Evolutionary conservation across 2,113 vertebrate species (phyloP), one percentile per base, ranked within the genome.

Genomic region (Mesocricetus auratus): DNA sequence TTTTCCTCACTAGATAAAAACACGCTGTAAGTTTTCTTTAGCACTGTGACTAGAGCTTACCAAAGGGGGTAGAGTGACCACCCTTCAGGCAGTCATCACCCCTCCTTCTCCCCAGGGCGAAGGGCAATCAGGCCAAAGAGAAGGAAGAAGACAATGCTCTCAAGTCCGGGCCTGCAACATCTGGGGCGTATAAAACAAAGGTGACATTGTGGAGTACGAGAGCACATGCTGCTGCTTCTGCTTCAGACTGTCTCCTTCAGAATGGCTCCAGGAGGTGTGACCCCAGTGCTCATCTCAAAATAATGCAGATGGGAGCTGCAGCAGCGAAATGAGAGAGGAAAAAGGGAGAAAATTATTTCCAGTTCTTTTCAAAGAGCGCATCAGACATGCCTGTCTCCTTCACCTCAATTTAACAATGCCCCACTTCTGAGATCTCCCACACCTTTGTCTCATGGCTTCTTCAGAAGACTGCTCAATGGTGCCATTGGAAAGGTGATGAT

Each of bases 1-100:
- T 97, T 97, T 96, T 97, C 83, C 92, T 85, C 19, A 5, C 42
- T 60, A 90, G 95, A 90, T 86, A 91, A 96, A 97, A 97, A 95
- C 92, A 95, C 92, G 89, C 79, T 93, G 60, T 90, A 96, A 95
- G 92, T 97, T 97, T 96, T 96, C 97, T 94, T 92, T 86, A 96
- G 94, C 96, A 94, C 93, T 97, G 96, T 89, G 92, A 13, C 83
- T 89, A 82, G 60, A 91, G 83, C 93, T 97, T 96, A 93, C 97
- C 96, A 97, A 97, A 97, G 86, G 78, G 58, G 87, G 92, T 71
- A 50, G 62, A 71, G 91, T 96, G 97, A 94, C 91, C 50, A 79
- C 60, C 7, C 69, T 96, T 90, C 91, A 91, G 83, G 15, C 87
- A 79, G 6, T 88, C 64, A 53, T 87, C 60, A 89, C 1, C 36